phyloP scores from a whole-genome alignment of 92 coral and sea anemone genomes.

The Muricea muricata region DNA sequence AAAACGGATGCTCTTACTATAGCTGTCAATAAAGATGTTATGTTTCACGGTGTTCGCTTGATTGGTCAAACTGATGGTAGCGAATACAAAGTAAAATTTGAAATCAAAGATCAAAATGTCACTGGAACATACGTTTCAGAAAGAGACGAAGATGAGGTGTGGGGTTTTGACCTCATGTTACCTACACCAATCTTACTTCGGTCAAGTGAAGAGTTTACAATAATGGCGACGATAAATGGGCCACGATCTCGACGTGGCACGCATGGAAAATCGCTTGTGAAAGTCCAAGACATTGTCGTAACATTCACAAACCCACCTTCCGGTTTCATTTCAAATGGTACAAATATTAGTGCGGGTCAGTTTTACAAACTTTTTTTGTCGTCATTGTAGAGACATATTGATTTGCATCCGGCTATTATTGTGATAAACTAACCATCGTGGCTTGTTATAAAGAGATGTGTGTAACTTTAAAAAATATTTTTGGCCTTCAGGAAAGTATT shows the following conservation, averaged over 20 bases:
- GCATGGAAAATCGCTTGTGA: conserved; percentile 4
- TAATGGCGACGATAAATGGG: conserved; percentile 61
- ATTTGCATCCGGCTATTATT: too few relatives aligned
- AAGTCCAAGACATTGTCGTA: conserved; percentile 30
- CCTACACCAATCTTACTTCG: conserved; percentile 33
- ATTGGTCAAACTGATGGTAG: conserved; percentile 54
- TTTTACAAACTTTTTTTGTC: too few relatives aligned
- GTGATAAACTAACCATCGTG: too few relatives aligned
- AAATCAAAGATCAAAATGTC: background rate
- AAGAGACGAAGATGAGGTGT: background rate
- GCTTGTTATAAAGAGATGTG: too few relatives aligned
- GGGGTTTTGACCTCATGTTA: conserved; percentile 62
- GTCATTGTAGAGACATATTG: too few relatives aligned
- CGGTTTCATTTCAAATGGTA: background rate
- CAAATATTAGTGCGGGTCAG: background rate
- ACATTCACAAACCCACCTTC: background rate
- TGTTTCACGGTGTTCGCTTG: conserved; percentile 53
- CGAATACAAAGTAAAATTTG: conserved; percentile 37
- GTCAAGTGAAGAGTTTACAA: background rate
- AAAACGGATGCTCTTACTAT: conserved; percentile 24
- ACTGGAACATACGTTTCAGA: conserved; percentile 24
- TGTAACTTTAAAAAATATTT: too few relatives aligned
- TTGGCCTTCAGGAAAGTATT: too few relatives aligned
- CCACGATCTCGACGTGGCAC: conserved; percentile 42
- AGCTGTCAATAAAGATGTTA: conserved; percentile 35